Conservation (phyloP, 2,888 invertebrate genomes). For the Diarsia dahlii region DNA sequence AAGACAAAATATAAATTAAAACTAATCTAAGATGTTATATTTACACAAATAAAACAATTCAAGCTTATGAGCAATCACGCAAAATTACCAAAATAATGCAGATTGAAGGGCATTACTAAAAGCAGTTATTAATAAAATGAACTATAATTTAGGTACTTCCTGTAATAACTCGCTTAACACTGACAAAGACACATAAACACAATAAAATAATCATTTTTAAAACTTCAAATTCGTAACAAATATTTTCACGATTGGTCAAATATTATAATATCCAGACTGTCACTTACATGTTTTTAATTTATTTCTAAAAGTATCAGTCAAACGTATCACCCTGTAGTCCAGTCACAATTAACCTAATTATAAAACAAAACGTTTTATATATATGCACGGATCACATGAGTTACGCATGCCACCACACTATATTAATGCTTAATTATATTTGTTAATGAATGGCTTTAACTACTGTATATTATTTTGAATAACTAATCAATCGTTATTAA, state of each 20-base stretch:
- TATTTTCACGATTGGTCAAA: neutral
- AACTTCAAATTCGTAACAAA: neutral
- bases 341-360: slow-evolving; percentile 48
- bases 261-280: neutral
- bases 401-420: slow-evolving; percentile 91
- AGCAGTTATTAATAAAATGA: neutral
- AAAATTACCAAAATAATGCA: neutral
- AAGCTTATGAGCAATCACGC: neutral
- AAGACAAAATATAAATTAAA: neutral
- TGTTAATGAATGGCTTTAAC: slow-evolving; percentile 44
- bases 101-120: neutral
- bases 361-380: slow-evolving; percentile 41
- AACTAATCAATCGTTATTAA: slow-evolving; percentile 12
- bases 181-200: neutral
- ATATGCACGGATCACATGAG: slow-evolving; percentile 68
- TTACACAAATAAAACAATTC: neutral
- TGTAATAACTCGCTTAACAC: neutral
- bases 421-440: slow-evolving; percentile 52
- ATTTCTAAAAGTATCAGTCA: slow-evolving; percentile 26
- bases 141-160: neutral
- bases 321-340: slow-evolving; percentile 35
- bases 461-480: slow-evolving; percentile 38
- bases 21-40: neutral
- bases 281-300: slow-evolving; percentile 50
- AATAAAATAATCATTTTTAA: neutral